These are phyloP conservation scores for Bathybates hornii DNA, from an alignment of 2,113 vertebrate species.

Conservation along the genomic window DNA sequence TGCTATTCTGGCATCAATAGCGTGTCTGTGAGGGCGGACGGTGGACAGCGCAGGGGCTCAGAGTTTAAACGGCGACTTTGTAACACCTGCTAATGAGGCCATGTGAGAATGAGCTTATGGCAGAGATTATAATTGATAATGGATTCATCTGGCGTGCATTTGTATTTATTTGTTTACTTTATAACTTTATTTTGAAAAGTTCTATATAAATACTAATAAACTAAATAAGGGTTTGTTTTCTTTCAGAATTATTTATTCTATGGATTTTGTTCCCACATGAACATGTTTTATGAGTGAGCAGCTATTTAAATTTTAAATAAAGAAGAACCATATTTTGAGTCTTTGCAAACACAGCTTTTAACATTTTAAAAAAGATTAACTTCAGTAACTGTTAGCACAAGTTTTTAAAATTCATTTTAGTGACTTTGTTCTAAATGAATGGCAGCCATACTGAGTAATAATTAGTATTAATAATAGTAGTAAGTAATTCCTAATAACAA, in stretches of 20 bases:
- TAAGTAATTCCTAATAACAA: background rate
- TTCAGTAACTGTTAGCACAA: background rate
- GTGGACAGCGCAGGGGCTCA: slow-evolving; percentile 27
- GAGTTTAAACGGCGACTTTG: slow-evolving; percentile 46
- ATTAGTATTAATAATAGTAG: background rate
- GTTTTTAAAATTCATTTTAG: background rate
- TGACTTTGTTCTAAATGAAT: background rate
- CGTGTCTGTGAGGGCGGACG: slow-evolving; percentile 17
- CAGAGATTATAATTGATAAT: slow-evolving; percentile 49
- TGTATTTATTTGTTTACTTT: background rate
- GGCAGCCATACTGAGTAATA: background rate
- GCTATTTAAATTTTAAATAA: background rate
- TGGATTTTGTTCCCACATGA: background rate
- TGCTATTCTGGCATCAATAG: slow-evolving; percentile 64
- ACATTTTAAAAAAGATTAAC: background rate
- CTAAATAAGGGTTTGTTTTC: background rate
- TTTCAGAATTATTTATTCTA: background rate
- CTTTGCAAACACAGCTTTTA: background rate
- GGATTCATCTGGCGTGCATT: slow-evolving; percentile 36
- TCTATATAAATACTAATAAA: background rate
- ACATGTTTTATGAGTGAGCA: background rate
- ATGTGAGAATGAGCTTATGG: slow-evolving; percentile 47
- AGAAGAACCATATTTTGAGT: background rate
- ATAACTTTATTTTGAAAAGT: background rate
- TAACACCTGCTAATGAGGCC: slow-evolving; percentile 65